Percentiles rank a stretch among this genome's conserved stretches.
phyloP scores from a whole-genome alignment of 2,113 vertebrate genomes.

The Spheniscus mendiculus region DNA sequence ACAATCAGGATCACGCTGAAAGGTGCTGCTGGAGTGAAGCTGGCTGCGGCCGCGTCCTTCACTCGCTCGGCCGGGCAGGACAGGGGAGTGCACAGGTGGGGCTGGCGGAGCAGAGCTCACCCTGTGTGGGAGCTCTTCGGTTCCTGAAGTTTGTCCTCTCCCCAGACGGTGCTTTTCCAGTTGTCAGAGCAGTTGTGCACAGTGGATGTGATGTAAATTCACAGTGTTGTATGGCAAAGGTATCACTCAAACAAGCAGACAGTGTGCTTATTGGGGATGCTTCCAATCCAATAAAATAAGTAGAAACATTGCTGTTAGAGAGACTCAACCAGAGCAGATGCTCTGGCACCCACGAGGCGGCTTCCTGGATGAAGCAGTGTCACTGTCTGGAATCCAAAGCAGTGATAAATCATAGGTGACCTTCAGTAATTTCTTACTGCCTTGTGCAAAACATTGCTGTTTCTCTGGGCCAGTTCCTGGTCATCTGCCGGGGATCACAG shows the following conservation, averaged over 20 bases:
- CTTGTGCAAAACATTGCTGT: neutral
- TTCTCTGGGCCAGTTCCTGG: neutral
- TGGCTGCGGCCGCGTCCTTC: neutral
- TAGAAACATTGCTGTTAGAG: neutral
- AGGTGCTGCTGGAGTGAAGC: neutral
- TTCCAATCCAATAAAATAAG: neutral
- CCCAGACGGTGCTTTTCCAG: neutral
- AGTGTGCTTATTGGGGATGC: neutral
- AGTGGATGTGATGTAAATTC: neutral
- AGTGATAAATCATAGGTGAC: slow-evolving; percentile 41
- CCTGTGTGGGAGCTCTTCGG: fast-evolving
- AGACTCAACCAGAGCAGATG: neutral
- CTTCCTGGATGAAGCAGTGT: neutral
- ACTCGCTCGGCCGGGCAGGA: fast-evolving
- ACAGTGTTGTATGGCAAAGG: neutral
- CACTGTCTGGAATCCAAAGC: neutral
- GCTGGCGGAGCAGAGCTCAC: neutral
- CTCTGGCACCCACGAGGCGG: neutral
- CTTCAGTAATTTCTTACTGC: slow-evolving; percentile 18
- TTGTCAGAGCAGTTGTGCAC: neutral
- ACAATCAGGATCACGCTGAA: fast-evolving
- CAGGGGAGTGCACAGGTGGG: too few species aligned
- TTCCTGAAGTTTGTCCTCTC: neutral
- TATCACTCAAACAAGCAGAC: neutral
- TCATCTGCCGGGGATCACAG: neutral